Evolutionary conservation across 1,140 invertebrate species (phyloP).

Genomic region (Ephestia elutella): DNA sequence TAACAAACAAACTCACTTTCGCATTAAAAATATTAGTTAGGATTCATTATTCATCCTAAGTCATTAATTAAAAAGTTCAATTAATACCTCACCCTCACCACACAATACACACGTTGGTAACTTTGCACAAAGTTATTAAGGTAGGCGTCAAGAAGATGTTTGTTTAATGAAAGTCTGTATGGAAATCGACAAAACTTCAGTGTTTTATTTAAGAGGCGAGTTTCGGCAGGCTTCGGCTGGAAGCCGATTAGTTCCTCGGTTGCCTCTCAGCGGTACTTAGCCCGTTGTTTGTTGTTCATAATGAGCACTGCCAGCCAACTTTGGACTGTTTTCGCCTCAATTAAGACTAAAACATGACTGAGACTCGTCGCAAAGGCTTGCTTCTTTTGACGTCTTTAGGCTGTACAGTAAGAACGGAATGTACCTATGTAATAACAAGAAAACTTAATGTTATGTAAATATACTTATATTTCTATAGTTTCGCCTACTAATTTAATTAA

Average conservation of each 20-base stretch:
- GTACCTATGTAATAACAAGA: too few species aligned
- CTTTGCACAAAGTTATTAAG: not conserved
- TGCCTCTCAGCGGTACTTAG: slow-evolving; percentile 54
- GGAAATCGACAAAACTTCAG: slow-evolving; percentile 14
- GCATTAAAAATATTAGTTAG: too few species aligned
- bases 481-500: too few species aligned
- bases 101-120: not conserved
- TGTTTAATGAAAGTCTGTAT: slow-evolving; percentile 12
- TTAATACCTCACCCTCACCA: too few species aligned
- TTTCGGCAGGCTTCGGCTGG: slow-evolving; percentile 30
- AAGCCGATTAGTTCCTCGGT: slow-evolving; percentile 50
- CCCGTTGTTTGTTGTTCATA: slow-evolving; percentile 70
- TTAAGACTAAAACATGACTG: slow-evolving; percentile 66
- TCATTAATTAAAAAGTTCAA: too few species aligned
- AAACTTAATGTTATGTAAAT: too few species aligned
- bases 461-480: not conserved
- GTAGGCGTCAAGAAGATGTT: not conserved
- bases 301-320: slow-evolving; percentile 66
- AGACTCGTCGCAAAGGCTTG: slow-evolving; percentile 31
- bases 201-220: slow-evolving; percentile 32
- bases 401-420: too few species aligned
- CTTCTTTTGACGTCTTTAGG: slow-evolving; percentile 15
- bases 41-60: too few species aligned
- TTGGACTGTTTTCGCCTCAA: slow-evolving; percentile 63
- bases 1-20: too few species aligned